phyloP scores from a whole-genome alignment of 2,113 vertebrate species.

The Tragelaphus buxtoni region DNA sequence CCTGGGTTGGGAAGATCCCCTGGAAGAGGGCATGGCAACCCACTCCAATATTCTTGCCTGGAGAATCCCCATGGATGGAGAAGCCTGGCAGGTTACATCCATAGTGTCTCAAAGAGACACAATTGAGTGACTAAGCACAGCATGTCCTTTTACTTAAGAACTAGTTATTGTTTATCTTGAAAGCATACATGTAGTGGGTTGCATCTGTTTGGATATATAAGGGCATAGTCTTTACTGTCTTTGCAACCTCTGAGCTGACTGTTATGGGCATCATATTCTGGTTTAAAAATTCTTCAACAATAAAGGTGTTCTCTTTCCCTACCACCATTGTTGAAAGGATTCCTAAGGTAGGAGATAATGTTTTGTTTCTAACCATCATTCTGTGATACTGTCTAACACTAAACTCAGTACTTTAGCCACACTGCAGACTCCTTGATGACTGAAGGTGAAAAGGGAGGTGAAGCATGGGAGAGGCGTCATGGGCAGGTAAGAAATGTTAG shows the following conservation, averaged over 20 bases:
- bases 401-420: background rate
- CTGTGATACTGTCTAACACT: background rate
- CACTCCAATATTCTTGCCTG: background rate
- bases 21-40: background rate
- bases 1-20: background rate
- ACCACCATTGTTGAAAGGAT: background rate
- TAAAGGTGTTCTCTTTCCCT: background rate
- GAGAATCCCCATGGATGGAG: background rate
- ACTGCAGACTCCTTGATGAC: background rate
- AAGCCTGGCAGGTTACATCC: background rate
- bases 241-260: background rate
- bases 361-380: background rate
- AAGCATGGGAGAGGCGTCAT: rapidly evolving
- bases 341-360: background rate
- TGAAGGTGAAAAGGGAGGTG: background rate
- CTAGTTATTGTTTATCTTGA: background rate
- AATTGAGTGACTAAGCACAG: background rate
- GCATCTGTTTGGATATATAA: background rate
- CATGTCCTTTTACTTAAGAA: background rate
- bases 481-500: background rate
- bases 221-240: background rate
- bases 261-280: background rate
- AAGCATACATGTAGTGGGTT: background rate
- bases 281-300: background rate
- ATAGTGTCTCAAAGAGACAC: background rate